These are phyloP conservation scores for Genyomyrus donnyi DNA, from an alignment of 2,113 vertebrate genomes.

Conservation along the genomic window DNA sequence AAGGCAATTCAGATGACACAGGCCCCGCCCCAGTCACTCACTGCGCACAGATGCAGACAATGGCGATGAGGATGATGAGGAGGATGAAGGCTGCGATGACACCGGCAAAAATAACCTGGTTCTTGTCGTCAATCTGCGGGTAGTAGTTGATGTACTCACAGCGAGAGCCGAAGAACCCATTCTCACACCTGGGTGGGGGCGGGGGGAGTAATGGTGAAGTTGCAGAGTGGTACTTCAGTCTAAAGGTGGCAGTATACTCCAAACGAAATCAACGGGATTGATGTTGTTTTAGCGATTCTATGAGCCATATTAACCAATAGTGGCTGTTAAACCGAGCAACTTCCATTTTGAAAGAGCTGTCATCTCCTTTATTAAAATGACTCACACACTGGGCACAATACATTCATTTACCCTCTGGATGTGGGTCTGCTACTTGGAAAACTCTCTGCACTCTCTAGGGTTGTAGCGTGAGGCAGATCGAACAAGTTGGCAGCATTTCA, in stretches of 20 bases:
- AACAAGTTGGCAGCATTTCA: not conserved
- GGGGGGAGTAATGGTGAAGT: no score
- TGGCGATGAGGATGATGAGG: slow-evolving; percentile 63
- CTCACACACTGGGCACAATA: not conserved
- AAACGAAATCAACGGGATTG: not conserved
- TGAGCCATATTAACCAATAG: not conserved
- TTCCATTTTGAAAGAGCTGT: not conserved
- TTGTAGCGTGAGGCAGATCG: not conserved
- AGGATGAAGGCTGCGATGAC: slow-evolving; percentile 57
- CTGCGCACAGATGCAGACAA: slow-evolving; percentile 66
- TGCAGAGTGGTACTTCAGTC: not conserved
- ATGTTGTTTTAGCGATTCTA: not conserved
- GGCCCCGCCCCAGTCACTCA: slow-evolving; percentile 51
- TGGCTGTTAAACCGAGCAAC: not conserved
- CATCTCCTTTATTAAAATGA: not conserved
- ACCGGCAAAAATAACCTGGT: slow-evolving; percentile 62
- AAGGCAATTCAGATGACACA: not conserved
- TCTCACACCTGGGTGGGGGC: slow-evolving; percentile 60
- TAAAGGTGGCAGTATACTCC: no score
- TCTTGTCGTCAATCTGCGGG: slow-evolving; percentile 44
- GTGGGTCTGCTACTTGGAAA: not conserved
- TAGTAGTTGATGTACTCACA: slow-evolving; percentile 68
- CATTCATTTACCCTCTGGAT: not conserved
- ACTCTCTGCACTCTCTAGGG: not conserved
- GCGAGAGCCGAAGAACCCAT: slow-evolving; percentile 62